Evolutionary conservation across 1,140 invertebrate genomes (phyloP), one percentile per base, ranked within the genome.

Genomic region (Bombus fervidus): DNA sequence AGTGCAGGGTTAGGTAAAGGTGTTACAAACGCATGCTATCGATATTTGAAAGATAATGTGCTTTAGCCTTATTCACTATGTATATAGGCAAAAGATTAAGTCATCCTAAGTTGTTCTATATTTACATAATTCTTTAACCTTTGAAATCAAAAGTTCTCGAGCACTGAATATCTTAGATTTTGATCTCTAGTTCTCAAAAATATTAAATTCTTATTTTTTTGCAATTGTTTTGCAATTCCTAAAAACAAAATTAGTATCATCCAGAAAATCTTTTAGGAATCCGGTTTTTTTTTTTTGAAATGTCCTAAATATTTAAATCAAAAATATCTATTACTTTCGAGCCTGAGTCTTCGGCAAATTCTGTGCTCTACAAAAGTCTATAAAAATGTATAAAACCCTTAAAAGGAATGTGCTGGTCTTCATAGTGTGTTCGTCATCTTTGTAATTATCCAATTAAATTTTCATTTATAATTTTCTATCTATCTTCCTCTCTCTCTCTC

Each of bases 41-140:
- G 37, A 41, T 37, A 64, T 59, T 77, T n/a, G 75, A 77, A 9
- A 43, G 59, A 43, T 78, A 78, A 66, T 34, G n/a, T n/a, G 39
- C 22, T 64, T 64, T 62, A 64, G 28, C 22, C 18, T 57, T 2
- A 75, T 75, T 34, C 74, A 37, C 13, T 57, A 4, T n/a, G 13
- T 13, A 34, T 39, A 53, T 4, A 31, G 31, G 6, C 15, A 75
- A 75, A 75, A 4, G 18, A 53, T 22, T 8, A 15, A 37, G 13
- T 41, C 25, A 37, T 34, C 22, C 25, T 34, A 15, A 25, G 10
- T 53, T 34, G 31, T 34, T 34, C 6, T 66, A 66, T 66, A 22
- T 66, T 9, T 9, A 13, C 15, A 1, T 53, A 22, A 34, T 31
- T 64, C 28, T 22, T 31, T 31, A 39, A 64, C 28, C 28, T 64